Conservation (phyloP, 2,113 vertebrate genomes). For the Carlito syrichta region DNA sequence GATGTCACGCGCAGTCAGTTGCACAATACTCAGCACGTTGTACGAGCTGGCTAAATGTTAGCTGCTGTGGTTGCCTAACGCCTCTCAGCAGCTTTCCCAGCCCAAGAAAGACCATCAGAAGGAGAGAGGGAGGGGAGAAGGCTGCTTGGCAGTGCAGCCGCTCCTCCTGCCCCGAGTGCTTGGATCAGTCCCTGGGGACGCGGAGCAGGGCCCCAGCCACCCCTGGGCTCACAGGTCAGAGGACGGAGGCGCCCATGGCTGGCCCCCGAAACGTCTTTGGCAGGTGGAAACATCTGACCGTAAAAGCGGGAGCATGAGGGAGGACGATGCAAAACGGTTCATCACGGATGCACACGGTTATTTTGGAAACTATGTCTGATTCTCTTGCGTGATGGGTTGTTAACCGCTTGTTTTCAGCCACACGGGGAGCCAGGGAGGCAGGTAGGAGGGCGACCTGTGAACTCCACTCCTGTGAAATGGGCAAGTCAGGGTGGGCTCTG, state of each 20-base stretch:
- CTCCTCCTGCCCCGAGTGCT: background rate
- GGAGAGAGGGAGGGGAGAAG: background rate
- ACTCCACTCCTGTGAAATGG: background rate
- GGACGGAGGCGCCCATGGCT: no score
- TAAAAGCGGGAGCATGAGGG: background rate
- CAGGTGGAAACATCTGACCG: background rate
- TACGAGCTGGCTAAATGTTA: background rate
- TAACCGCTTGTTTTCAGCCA: background rate
- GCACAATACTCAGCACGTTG: background rate
- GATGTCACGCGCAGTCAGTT: background rate
- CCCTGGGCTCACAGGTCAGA: background rate
- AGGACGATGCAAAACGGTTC: background rate
- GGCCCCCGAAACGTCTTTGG: background rate
- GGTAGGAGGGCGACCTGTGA: accelerated
- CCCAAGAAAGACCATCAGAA: background rate
- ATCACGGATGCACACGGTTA: background rate
- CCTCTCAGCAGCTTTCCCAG: background rate
- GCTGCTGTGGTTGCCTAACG: background rate
- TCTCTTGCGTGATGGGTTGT: background rate
- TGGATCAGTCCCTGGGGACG: background rate
- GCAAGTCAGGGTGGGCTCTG: background rate
- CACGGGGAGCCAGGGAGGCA: no score
- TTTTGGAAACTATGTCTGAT: conserved; percentile 14
- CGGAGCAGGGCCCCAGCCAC: background rate
- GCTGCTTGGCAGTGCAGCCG: background rate